Conservation (phyloP, 2,113 vertebrate species). For the Propithecus coquereli region DNA sequence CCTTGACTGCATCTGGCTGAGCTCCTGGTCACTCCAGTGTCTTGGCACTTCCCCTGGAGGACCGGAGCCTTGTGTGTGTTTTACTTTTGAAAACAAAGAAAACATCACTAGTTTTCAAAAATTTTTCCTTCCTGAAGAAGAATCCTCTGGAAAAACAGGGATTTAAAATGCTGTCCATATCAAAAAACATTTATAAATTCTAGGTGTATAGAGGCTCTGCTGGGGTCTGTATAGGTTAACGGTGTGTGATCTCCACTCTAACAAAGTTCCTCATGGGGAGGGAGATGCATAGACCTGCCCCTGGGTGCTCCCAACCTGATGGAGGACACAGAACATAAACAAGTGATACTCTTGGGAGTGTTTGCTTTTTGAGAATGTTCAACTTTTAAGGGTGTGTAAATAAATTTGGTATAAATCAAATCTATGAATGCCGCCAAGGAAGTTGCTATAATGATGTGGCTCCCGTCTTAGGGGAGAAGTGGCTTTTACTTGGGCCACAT, state of each 20-base stretch:
- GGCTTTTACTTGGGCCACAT: neutral
- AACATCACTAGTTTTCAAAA: slow-evolving; percentile 66
- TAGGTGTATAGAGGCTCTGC: neutral
- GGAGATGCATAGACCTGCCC: neutral
- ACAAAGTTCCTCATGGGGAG: neutral
- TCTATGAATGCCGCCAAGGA: neutral
- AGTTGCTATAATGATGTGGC: neutral
- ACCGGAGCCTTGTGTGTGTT: slow-evolving; percentile 59
- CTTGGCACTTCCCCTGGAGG: slow-evolving; percentile 72
- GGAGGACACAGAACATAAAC: neutral
- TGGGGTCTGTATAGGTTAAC: neutral
- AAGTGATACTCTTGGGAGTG: neutral
- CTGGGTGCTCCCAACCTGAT: neutral
- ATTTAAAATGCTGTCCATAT: slow-evolving; percentile 41
- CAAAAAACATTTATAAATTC: neutral
- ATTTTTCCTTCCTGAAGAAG: slow-evolving; percentile 71
- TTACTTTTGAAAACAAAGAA: slow-evolving; percentile 36
- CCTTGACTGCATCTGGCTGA: slow-evolving; percentile 54
- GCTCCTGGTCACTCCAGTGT: slow-evolving; percentile 59
- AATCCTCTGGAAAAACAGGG: neutral
- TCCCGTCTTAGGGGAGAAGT: neutral
- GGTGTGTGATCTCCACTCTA: neutral
- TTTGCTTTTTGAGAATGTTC: slow-evolving; percentile 17
- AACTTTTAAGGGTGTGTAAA: neutral
- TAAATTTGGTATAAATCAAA: slow-evolving; percentile 2